Evolutionary conservation across 2,888 invertebrate genomes (phyloP), one percentile per base, ranked within the genome.

Genomic region (Petrophora chlorosata): DNA sequence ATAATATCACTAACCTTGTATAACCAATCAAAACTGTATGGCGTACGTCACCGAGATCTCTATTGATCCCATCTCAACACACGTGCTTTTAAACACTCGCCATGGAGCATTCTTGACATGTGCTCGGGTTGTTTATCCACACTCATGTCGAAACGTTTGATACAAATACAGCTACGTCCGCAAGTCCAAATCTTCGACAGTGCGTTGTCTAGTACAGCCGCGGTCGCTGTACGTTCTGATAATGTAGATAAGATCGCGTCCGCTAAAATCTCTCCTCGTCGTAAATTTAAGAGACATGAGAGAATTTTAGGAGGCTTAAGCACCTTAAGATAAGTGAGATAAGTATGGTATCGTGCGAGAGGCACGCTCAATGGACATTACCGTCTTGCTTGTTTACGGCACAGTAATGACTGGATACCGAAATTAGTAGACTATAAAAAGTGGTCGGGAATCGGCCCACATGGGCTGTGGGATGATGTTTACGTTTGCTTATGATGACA

Each of bases 251-350:
- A 88, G 68, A 67, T 58, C 53, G 63, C 76, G 79, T 71, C 74
- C 78, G 80, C 74, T 79, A 76, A 88, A 88, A 85, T 87, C 85
- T 87, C 84, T 75, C 76, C 73, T 83, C 70, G 81, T 87, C 82
- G 83, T 88, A 89, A 88, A 88, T 89, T 88, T 85, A 65, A 76
- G 76, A 85, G 79, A 80, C 83, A 78, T 76, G 67, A 69, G 79
- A 77, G 85, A 85, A 82, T 88, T 88, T 89, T 67, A 78, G 85
- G 83, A 75, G 87, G 89, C 87, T 89, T 54, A 88, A 85, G 66
- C 78, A 83, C 81, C 82, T 85, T 82, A 74, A 85, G 89, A 90
- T 90, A 89, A 88, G 77, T 81, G 81, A 85, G 89, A 89, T 90
- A 90, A 88, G 78, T 81, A 60, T 73, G 67, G 68, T 65, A 67